Base-by-base conservation (phyloP, 1,140 invertebrate species). In the Drosophila sechellia region DNA sequence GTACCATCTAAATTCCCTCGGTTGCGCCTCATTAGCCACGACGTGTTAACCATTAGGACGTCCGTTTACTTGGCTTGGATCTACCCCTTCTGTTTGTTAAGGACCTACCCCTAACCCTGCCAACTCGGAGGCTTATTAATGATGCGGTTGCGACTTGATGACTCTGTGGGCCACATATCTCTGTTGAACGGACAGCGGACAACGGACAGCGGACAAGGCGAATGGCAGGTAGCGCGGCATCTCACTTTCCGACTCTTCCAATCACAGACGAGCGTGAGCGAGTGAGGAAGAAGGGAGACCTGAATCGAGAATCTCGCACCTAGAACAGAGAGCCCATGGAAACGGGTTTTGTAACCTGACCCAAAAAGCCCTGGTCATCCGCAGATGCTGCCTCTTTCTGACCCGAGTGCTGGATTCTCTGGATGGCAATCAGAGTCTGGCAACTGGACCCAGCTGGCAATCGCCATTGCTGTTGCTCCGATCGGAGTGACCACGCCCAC, bases 341-440 rank as follows among this genome's bases (percentile, higher is more conserved):
- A 81, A 81, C 79, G 68, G 74, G 81, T 85, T 85, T 86, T 52
- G 72, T 60, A 68, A 81, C 68, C 76, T 85, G 81, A 85, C 77
- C 83, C 73, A 69, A 13, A 59, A 76, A 52, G 60, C 42, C 61
- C 66, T 74, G 73, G 74, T 84, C 79, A 77, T 50, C 34, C 42
- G 27, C 31, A 48, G 68, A 42, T 54, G 45, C 37, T 77, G 71
- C 71, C 72, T 75, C 68, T 40, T 70, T 71, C 68, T 70, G 46
- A 46, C 64, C 63, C 20, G 12, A 61, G 55, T 22, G 37, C 43
- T 48, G 20, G 20, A 0, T 22, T 22, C 20, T 22, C 20, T 22
- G 37, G 10, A 34, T 34, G 20, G 31, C 11, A 6, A 31, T 8
- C 15, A 8, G 39, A 10, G n/a, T 43, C 56, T 63, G n/a, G 34